Conservation (phyloP, 2,797 vertebrate species). For the Peromyscus nudipes region DNA sequence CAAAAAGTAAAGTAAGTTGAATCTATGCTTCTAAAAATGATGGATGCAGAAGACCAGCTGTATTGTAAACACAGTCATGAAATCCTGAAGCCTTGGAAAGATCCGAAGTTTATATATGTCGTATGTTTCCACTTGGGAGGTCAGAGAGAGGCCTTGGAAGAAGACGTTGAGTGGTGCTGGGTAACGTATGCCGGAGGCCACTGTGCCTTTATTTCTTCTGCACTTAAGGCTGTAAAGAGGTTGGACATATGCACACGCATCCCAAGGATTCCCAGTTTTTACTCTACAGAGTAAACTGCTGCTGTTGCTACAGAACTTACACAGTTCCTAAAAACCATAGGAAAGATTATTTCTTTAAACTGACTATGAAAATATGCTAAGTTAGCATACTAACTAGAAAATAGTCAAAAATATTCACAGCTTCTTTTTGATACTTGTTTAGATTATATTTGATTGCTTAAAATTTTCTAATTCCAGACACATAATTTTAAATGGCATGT, state of each 20-base stretch:
- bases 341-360: constrained; percentile 42
- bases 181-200: neutral
- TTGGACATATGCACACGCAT: constrained; percentile 9
- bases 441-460: constrained; percentile 49
- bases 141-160: neutral
- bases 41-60: neutral
- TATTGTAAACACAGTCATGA: neutral
- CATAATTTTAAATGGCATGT: constrained; percentile 57
- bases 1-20: neutral
- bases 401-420: constrained; percentile 29
- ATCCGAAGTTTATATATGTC: neutral
- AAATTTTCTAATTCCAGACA: neutral
- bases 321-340: neutral
- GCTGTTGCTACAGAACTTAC: constrained; percentile 29
- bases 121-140: constrained; percentile 36
- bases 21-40: neutral
- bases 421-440: constrained; percentile 45
- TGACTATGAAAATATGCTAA: neutral
- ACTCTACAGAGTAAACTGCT: neutral
- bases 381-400: constrained; percentile 34
- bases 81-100: constrained; percentile 20
- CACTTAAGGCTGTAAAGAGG: neutral
- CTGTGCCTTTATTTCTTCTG: neutral
- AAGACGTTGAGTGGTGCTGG: neutral
- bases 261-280: constrained; percentile 30